Percentiles rank a stretch among this genome's conserved stretches.
phyloP scores from a whole-genome alignment of 1,140 invertebrate genomes.

The Papilio aristodemus region DNA sequence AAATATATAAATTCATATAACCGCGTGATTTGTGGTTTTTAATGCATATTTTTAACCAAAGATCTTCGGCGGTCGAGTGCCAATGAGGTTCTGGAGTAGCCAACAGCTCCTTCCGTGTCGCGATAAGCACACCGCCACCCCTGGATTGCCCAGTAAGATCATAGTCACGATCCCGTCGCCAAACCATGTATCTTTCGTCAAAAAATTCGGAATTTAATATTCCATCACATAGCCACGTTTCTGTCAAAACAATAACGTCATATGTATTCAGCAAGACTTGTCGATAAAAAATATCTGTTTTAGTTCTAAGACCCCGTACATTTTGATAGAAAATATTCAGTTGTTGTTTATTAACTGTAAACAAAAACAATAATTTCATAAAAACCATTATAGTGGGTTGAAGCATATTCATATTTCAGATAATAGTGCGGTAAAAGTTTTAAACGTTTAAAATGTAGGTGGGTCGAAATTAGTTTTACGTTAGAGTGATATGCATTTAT shows the following conservation, averaged over 20 bases:
- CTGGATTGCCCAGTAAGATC: not conserved
- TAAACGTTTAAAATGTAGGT: too few relatives aligned
- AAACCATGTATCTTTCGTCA: conserved; percentile 20
- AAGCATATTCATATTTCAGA: too few relatives aligned
- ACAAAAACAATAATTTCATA: too few relatives aligned
- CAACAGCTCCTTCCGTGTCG: not conserved
- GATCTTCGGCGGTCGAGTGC: not conserved
- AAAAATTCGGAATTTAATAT: conserved; percentile 23
- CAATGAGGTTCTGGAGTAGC: too few relatives aligned
- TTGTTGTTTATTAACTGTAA: not conserved
- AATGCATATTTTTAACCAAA: not conserved
- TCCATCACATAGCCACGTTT: conserved; percentile 17
- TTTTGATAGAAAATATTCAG: conserved; percentile 18
- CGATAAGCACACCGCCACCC: conserved; percentile 17
- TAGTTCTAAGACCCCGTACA: conserved; percentile 17
- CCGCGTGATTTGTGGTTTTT: not conserved
- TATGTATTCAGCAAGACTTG: conserved; percentile 14
- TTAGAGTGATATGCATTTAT: too few relatives aligned
- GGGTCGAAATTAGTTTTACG: too few relatives aligned
- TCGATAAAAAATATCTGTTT: conserved; percentile 18
- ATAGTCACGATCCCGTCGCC: conserved; percentile 22
- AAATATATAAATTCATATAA: not conserved
- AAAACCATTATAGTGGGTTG: too few relatives aligned
- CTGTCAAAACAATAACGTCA: conserved; percentile 14
- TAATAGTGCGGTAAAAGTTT: too few relatives aligned